Evolutionary conservation across 2,797 vertebrate species (phyloP).

Genomic region (Podarcis siculus): DNA sequence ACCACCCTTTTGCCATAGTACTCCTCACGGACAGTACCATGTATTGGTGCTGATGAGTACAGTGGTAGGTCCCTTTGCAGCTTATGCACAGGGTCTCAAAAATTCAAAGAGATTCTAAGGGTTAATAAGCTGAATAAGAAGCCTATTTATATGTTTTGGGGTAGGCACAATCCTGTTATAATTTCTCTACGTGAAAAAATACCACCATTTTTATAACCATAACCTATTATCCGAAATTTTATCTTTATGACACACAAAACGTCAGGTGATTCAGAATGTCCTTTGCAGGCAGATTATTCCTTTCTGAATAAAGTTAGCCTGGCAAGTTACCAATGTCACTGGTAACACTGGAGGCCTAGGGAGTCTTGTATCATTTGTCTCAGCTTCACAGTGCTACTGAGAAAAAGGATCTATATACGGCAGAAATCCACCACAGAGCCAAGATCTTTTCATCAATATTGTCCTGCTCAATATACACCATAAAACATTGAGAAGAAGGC

Average conservation of each 20-base stretch:
- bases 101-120: not conserved
- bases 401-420: not conserved
- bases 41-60: not conserved
- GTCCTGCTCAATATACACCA: not conserved
- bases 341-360: not conserved
- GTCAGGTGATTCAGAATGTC: not conserved
- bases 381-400: not conserved
- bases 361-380: not conserved
- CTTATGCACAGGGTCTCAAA: not conserved
- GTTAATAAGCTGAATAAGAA: not conserved
- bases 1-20: no score
- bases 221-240: not conserved
- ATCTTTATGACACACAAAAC: not conserved
- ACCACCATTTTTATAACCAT: not conserved
- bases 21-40: not conserved
- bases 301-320: not conserved
- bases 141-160: not conserved
- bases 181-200: not conserved
- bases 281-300: not conserved
- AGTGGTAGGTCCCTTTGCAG: no score
- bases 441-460: not conserved
- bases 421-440: not conserved
- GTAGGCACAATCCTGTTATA: not conserved
- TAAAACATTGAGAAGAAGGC: not conserved
- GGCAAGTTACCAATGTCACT: not conserved